Base-by-base conservation (phyloP, 1,140 invertebrate species). In the Drosophila parvula region DNA sequence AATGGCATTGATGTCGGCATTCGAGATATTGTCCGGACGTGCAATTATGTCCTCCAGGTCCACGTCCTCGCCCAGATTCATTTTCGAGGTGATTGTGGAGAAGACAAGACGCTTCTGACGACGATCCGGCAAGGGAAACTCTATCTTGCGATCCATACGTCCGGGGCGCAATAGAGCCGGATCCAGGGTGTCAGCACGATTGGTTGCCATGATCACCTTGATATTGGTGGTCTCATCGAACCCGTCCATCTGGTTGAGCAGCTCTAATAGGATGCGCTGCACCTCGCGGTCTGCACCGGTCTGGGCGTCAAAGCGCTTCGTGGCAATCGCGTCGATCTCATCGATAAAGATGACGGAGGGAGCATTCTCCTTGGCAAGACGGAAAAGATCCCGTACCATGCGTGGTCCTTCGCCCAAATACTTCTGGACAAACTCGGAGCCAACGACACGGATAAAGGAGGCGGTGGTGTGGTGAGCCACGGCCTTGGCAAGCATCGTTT, bases 141-240 rank as follows among this genome's bases (percentile, higher is more conserved):
- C 99, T 76, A 99, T 99, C 93, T 99, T 99, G 74, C 99, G 94
- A 93, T 99, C 99, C 50, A 99, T 94, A 91, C 99, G 95, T 43
- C 99, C 99, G 27, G 99, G 99, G 88, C 99, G 95, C 3, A 99
- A 93, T 0, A 99, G 93, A 18, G 99, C 99, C 50, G 99, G 99
- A 94, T 99, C 99, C 48, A 99, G 92, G 9, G 99, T 99, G 91
- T 99, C 99, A 36, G 98, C 98, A 4, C 91, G 90, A 74, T 99
- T 99, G 4, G 99, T 99, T 1, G 99, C 99, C 99, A 99, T 99
- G 53, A 99, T 99, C 8, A 99, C 98, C 94, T 99, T 99, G 22
- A 99, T 98, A 94, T 99, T 99, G 16, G 98, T 99, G 2, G 98
- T 99, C 93, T 99, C 98, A 94, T 99, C 99, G 93, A 99, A 99